Percentiles rank a stretch among this genome's conserved stretches.
These are phyloP conservation scores for Agrypnus murinus DNA, from an alignment of 2,888 invertebrate genomes.

Conservation along the genomic window DNA sequence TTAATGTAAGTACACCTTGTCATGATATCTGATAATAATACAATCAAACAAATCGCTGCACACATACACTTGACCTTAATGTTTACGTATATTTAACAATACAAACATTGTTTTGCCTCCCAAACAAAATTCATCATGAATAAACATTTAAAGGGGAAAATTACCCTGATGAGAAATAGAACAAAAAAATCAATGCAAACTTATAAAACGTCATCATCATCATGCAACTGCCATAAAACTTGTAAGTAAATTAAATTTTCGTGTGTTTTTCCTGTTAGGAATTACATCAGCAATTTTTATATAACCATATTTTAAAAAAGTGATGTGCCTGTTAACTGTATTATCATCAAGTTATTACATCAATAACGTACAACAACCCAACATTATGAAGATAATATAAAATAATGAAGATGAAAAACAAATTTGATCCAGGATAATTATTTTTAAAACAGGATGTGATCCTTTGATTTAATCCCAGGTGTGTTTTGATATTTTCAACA, in stretches of 20 bases:
- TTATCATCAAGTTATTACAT: slow-evolving; percentile 10
- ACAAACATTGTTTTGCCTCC: slow-evolving; percentile 23
- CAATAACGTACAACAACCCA: neutral
- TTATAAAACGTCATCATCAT: neutral
- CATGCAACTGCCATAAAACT: slow-evolving; percentile 6
- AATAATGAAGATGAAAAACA: slow-evolving; percentile 63
- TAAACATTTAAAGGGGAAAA: too few relatives aligned
- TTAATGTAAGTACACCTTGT: slow-evolving; percentile 28
- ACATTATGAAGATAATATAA: slow-evolving; percentile 43
- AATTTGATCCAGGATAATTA: slow-evolving; percentile 68
- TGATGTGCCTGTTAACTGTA: slow-evolving; percentile 19
- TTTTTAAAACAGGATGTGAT: slow-evolving; percentile 11
- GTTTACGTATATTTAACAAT: slow-evolving; percentile 35
- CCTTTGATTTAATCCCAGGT: neutral
- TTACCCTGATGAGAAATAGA: too few relatives aligned
- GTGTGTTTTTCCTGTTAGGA: neutral
- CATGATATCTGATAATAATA: slow-evolving; percentile 22
- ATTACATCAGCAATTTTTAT: neutral
- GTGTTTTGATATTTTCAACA: neutral
- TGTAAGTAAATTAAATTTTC: neutral
- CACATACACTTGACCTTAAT: slow-evolving; percentile 29
- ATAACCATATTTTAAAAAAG: neutral
- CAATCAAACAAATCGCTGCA: slow-evolving; percentile 20
- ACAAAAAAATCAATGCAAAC: too few relatives aligned
- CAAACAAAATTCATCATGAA: neutral